Percentiles rank a stretch among this genome's conserved stretches.
Evolutionary conservation across 2,888 invertebrate genomes (phyloP).

Genomic region (Polyommatus iphigenia): DNA sequence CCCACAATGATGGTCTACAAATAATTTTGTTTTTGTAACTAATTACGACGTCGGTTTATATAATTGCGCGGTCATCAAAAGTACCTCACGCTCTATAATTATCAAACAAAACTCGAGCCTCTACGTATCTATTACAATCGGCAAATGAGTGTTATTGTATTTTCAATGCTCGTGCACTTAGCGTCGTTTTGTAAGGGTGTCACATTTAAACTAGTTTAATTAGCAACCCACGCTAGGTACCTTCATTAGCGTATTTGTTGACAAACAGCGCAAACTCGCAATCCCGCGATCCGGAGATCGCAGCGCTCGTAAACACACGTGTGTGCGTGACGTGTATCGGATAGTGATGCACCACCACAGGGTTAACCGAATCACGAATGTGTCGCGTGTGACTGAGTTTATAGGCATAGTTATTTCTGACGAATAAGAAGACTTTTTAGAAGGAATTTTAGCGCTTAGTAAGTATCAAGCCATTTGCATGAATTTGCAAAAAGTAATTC

Average conservation of each 20-base stretch:
- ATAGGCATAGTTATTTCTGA: not conserved
- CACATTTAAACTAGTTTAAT: constrained; percentile 80
- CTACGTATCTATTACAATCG: not conserved
- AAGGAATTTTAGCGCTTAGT: too few relatives aligned
- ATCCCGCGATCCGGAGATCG: constrained; percentile 58
- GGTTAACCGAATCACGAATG: not conserved
- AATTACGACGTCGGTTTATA: constrained; percentile 39
- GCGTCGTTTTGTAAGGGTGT: constrained; percentile 78
- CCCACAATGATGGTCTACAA: constrained; percentile 74
- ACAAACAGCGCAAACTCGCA: constrained; percentile 74
- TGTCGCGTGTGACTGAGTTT: not conserved
- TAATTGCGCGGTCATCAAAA: not conserved
- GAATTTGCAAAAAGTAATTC: too few relatives aligned
- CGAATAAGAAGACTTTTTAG: too few relatives aligned
- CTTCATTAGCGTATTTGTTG: constrained; percentile 80
- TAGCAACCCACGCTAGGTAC: constrained; percentile 80
- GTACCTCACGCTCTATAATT: not conserved
- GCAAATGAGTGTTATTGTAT: constrained; percentile 41
- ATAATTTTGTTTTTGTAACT: constrained; percentile 70
- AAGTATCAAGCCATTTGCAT: too few relatives aligned
- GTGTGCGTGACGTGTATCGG: constrained; percentile 38
- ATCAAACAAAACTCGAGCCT: not conserved
- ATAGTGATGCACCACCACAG: constrained; percentile 47
- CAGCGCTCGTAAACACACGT: constrained; percentile 42
- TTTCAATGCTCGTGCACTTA: constrained; percentile 71